Conservation (phyloP, 2,888 invertebrate species). For the Apocheima hispidaria region DNA sequence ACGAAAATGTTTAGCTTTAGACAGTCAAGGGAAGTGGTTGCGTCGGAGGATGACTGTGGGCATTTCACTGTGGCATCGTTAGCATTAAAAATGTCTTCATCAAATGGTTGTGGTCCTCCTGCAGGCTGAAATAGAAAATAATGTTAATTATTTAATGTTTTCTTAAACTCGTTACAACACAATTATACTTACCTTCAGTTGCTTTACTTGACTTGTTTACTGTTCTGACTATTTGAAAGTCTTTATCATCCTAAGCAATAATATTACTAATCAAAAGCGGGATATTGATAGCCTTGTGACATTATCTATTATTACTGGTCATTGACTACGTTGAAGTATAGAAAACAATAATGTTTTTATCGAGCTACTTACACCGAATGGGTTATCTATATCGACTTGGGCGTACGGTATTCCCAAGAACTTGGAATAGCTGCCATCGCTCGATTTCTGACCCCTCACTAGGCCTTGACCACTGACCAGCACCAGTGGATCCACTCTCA, state of each 20-base stretch:
- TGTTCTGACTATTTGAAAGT: not conserved
- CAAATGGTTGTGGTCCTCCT: conserved; percentile 59
- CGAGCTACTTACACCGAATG: conserved; percentile 75
- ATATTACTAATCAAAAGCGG: not conserved
- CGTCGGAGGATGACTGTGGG: conserved; percentile 60
- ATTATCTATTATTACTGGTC: conserved; percentile 18
- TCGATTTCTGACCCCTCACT: conserved; percentile 69
- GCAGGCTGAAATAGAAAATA: conserved; percentile 61
- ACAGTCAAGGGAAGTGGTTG: conserved; percentile 81
- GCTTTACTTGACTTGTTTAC: too few species aligned
- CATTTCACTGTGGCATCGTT: conserved; percentile 68
- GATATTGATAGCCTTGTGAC: conserved; percentile 13
- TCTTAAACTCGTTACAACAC: not conserved
- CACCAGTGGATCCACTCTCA: conserved; percentile 76
- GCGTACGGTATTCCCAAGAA: conserved; percentile 80
- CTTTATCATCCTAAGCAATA: not conserved
- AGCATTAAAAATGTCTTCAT: conserved; percentile 68
- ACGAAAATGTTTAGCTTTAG: conserved; percentile 88
- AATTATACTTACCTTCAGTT: not conserved
- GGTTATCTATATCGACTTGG: conserved; percentile 66
- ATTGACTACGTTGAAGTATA: conserved; percentile 22
- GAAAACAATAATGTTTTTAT: conserved; percentile 17
- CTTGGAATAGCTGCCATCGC: conserved; percentile 71
- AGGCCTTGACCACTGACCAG: conserved; percentile 70
- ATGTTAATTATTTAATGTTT: not conserved